phyloP scores from a whole-genome alignment of 2,888 invertebrate species.

The Limnephilus lunatus region DNA sequence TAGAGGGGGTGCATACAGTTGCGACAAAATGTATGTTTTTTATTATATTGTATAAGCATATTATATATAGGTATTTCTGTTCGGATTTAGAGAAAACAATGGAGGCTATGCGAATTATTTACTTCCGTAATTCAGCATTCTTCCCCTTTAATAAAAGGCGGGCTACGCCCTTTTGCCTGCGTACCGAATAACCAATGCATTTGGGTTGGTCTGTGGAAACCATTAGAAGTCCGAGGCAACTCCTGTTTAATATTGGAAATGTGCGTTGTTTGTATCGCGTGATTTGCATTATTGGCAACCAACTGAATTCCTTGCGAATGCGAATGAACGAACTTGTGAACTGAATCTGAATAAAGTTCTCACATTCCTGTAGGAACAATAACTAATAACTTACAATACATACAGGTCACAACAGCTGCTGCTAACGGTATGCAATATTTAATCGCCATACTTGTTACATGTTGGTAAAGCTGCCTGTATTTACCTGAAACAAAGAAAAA shows the following conservation, averaged over 20 bases:
- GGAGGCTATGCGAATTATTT: too few species aligned
- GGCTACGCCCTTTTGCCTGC: not conserved
- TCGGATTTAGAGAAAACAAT: too few species aligned
- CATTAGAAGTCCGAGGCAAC: not conserved
- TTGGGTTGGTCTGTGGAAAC: not conserved
- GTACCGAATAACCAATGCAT: not conserved
- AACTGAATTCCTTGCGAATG: not conserved
- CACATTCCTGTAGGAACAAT: not conserved
- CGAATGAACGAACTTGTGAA: not conserved
- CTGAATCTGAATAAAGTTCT: not conserved
- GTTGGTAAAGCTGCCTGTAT: not conserved
- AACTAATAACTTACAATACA: not conserved
- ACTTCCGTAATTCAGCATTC: too few species aligned
- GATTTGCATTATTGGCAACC: not conserved
- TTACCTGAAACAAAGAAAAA: not conserved
- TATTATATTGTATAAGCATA: too few species aligned
- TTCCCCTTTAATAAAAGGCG: not conserved
- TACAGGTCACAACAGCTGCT: not conserved
- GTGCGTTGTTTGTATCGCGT: not conserved
- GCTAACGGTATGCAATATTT: not conserved
- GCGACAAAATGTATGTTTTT: too few species aligned
- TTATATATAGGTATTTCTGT: too few species aligned
- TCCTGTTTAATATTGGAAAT: not conserved
- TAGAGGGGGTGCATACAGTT: too few species aligned
- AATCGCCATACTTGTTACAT: not conserved